Evolutionary conservation across 2,888 invertebrate species (phyloP).

Genomic region (Exephanes ischioxanthus): DNA sequence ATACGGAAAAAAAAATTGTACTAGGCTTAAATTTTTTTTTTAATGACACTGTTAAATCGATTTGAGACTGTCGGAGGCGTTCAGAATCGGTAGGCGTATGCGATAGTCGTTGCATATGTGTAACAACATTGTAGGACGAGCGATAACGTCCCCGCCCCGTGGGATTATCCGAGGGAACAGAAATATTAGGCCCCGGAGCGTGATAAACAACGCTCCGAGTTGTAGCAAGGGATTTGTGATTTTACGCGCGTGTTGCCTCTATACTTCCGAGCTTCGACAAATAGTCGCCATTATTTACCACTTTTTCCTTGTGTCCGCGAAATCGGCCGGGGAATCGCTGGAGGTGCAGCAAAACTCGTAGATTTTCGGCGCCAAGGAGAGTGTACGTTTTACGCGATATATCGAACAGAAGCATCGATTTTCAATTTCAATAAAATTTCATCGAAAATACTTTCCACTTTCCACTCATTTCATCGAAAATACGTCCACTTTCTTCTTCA

Average conservation of each 20-base stretch:
- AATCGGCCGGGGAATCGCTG: background rate
- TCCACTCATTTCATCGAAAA: background rate
- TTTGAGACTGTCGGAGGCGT: background rate
- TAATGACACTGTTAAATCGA: background rate
- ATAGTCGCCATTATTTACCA: constrained; percentile 9
- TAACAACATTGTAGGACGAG: constrained; percentile 24
- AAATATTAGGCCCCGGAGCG: constrained; percentile 24
- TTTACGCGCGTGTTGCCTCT: background rate
- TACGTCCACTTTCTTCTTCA: background rate
- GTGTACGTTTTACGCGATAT: background rate
- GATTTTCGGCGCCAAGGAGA: background rate
- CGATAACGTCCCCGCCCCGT: constrained; percentile 29
- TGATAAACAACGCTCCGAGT: constrained; percentile 35
- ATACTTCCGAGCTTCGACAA: constrained; percentile 1
- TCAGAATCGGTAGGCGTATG: constrained; percentile 40
- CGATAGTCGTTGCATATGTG: constrained; percentile 11
- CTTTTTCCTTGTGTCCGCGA: constrained; percentile 4
- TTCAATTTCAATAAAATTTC: background rate
- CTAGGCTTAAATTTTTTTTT: background rate
- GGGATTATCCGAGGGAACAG: constrained; percentile 36
- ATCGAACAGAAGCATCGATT: background rate
- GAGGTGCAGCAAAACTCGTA: background rate
- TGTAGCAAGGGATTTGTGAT: constrained; percentile 13
- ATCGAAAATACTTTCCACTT: background rate
- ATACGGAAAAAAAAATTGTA: background rate